Evolutionary conservation across 2,888 invertebrate species (phyloP).

Genomic region (Stomorhina lunata): DNA sequence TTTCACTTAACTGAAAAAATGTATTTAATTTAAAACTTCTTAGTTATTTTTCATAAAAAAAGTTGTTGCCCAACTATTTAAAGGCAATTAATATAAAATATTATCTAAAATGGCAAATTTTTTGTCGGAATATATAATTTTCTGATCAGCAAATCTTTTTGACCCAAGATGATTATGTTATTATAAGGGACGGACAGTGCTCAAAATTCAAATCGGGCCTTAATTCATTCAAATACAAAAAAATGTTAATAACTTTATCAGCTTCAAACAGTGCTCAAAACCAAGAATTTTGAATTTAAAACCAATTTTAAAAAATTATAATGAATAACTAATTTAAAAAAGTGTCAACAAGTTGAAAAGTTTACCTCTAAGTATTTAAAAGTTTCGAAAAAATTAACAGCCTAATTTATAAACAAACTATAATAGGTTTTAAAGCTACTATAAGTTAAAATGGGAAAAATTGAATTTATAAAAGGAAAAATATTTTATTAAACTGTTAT

Average conservation of each 20-base stretch:
- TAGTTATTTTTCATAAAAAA: not conserved
- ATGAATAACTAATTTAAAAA: no score
- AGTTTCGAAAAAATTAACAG: no score
- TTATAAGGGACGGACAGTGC: no score
- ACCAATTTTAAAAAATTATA: no score
- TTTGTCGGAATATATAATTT: not conserved
- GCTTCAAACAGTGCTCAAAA: not conserved
- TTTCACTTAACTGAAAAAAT: not conserved
- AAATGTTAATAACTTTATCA: constrained; percentile 8
- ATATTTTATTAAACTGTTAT: no score
- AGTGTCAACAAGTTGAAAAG: no score
- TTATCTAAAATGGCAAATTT: not conserved
- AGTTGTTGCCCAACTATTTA: not conserved
- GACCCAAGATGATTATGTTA: not conserved
- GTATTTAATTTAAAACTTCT: not conserved
- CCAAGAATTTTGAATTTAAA: not conserved
- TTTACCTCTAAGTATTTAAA: no score
- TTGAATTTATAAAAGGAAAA: no score
- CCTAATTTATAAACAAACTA: no score
- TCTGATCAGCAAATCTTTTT: not conserved
- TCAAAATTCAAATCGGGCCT: not conserved
- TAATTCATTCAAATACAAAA: not conserved
- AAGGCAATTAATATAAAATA: constrained; percentile 2
- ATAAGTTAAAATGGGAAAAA: no score
- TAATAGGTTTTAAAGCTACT: no score